phyloP scores from a whole-genome alignment of 2,113 vertebrate species.

The Thryonomys swinderianus region DNA sequence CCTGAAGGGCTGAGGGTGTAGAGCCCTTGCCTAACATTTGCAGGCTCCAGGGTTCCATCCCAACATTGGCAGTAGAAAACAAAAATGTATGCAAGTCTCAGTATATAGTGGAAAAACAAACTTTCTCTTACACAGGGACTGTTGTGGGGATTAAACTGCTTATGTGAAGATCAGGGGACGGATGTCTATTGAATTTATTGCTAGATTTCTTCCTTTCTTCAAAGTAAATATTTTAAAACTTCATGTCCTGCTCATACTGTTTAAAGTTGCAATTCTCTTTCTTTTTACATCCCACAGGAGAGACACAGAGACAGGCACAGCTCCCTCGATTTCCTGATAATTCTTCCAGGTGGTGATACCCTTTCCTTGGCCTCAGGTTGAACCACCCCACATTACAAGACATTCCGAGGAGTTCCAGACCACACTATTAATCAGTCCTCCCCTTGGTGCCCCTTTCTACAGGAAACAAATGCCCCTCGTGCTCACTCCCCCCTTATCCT shows the following conservation, averaged over 20 bases:
- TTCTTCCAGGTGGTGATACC: too few species aligned
- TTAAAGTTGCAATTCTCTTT: neutral
- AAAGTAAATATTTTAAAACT: neutral
- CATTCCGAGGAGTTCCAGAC: neutral
- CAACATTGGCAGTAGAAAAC: neutral
- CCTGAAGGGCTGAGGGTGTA: neutral
- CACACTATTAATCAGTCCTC: neutral
- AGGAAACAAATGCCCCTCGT: neutral
- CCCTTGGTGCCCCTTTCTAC: neutral
- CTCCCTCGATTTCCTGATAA: neutral
- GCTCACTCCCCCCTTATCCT: neutral
- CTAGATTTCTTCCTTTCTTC: neutral
- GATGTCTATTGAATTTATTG: neutral
- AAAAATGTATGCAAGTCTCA: neutral
- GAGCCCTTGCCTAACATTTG: neutral
- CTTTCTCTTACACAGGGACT: neutral
- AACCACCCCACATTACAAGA: neutral
- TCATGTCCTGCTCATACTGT: neutral
- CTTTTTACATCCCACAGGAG: neutral
- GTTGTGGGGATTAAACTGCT: neutral
- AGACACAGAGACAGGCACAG: neutral
- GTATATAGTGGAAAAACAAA: neutral
- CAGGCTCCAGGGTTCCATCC: neutral
- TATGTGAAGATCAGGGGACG: neutral
- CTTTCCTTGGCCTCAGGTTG: too few species aligned